These are phyloP conservation scores for Dioctria linearis DNA, from an alignment of 2,888 invertebrate species.

Conservation along the genomic window DNA sequence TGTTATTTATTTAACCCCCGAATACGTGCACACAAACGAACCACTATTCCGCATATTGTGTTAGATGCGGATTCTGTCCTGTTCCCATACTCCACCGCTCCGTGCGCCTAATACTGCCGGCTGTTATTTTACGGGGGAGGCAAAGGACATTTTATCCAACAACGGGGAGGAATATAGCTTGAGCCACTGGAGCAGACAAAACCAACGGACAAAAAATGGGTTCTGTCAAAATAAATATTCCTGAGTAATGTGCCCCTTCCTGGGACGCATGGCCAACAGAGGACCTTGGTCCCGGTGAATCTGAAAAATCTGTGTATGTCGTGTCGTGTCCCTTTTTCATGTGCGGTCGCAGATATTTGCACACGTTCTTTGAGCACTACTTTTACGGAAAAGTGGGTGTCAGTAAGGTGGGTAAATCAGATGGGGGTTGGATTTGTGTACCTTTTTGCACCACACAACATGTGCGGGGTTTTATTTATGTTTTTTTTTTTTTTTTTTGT, in stretches of 20 bases:
- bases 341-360: constrained; percentile 57
- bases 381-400: background rate
- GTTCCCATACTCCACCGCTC: constrained; percentile 10
- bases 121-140: background rate
- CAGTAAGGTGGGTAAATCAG: constrained; percentile 8
- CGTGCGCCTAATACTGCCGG: background rate
- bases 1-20: constrained; percentile 58
- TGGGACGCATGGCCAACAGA: constrained; percentile 51
- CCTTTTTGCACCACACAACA: constrained; percentile 23
- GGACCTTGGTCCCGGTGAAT: constrained; percentile 23
- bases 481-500: no score
- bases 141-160: constrained; percentile 26
- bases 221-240: constrained; percentile 60
- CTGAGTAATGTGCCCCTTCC: constrained; percentile 57
- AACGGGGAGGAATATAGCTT: constrained; percentile 25
- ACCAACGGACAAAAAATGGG: constrained; percentile 58
- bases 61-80: background rate
- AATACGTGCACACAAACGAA: constrained; percentile 51
- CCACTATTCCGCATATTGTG: constrained; percentile 42
- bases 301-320: constrained; percentile 51
- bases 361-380: constrained; percentile 27
- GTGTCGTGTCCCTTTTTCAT: constrained; percentile 39
- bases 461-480: constrained; percentile 17
- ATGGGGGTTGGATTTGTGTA: constrained; percentile 5
- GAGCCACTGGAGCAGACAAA: constrained; percentile 52